Base-by-base conservation (phyloP, 2,797 vertebrate genomes). In the Glossophaga mutica region DNA sequence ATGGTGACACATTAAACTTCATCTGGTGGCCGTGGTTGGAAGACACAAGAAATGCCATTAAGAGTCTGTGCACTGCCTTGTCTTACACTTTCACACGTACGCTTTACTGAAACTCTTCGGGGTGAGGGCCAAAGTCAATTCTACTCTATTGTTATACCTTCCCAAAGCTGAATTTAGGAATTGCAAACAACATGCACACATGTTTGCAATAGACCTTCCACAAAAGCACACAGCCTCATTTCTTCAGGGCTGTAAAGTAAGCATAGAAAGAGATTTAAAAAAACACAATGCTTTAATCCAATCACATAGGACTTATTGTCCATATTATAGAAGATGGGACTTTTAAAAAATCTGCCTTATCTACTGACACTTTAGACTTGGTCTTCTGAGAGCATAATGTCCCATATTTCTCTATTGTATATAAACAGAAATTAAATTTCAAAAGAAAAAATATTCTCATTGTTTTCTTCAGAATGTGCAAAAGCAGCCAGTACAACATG, bases 401-500 rank as follows among this genome's bases (percentile, higher is more conserved):
- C 87, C 96, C 95, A 87, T 87, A 81, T 95, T 57, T 93, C 79
- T 94, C 87, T 96, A 87, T 96, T 68, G 84, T 78, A 90, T 82
- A 68, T 91, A 95, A 52, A 94, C 70, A 96, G 91, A 97, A 94
- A 97, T 97, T 98, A 96, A 94, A 93, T 98, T 97, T 88, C 83
- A 90, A 77, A 94, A 81, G 26, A n/a, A 79, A 95, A 84, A 78
- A 77, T 55, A 87, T 65, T 87, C 15, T 44, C 12, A 14, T 62
- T 34, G 12, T 98, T 97, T 97, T 97, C 94, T 97, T 22, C 79
- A 52, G 73, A 97, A 91, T 92, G 94, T 88, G 67, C 94, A 98
- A 97, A 98, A 96, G 91, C 93, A 97, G 97, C 94, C 97, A 97
- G 96, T 97, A 97, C 81, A 97, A 98, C 52, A 16, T 96, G 97